Evolutionary conservation across 2,888 invertebrate genomes (phyloP), one percentile per base, ranked within the genome.

Genomic region (Strigamia crassipes): DNA sequence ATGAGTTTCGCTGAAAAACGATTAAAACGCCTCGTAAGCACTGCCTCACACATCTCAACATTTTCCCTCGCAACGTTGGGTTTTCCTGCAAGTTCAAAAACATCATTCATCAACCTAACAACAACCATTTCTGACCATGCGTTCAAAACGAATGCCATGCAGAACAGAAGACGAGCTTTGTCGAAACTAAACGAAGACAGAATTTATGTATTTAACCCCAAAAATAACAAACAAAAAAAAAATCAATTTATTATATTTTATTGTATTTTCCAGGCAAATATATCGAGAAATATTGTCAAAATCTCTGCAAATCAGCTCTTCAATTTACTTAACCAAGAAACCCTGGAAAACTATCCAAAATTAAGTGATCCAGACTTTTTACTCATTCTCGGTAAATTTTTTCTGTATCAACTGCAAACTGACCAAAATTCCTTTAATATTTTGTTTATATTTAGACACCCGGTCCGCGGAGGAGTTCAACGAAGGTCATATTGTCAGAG

Each of bases 241-340:
- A 27, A 27, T 27, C 3, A 1, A 27, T 13, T 18, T 18, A 51
- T 10, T 51, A 3, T 12, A 15, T 4, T 51, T 51, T 18, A 3
- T 18, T 51, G 10, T 6, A 51, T 51, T 10, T 61, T 61, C 21
- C 23, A 61, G 61, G n/a, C 18, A 61, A 23, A n/a, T 4, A 10
- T 61, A 15, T 1, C 23, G 2, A 1, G 61, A 61, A 61, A 61
- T 61, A 21, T 61, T 23, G 18, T 10, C 2, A 61, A 61, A 61
- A 61, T 79, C 10, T 34, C 80, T 15, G 18, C 56, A 31, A 15
- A 34, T 46, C 51, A 80, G 27, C 27, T 80, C n/a, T 80, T 27
- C 27, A 80, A 80, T 61, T 31, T 80, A 27, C 51, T 80, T 4
- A 80, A 80, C n/a, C 80, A 80, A 61, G 56, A 80, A 56, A 56